Conservation (phyloP, 2,797 vertebrate genomes). For the Mareca strepera region DNA sequence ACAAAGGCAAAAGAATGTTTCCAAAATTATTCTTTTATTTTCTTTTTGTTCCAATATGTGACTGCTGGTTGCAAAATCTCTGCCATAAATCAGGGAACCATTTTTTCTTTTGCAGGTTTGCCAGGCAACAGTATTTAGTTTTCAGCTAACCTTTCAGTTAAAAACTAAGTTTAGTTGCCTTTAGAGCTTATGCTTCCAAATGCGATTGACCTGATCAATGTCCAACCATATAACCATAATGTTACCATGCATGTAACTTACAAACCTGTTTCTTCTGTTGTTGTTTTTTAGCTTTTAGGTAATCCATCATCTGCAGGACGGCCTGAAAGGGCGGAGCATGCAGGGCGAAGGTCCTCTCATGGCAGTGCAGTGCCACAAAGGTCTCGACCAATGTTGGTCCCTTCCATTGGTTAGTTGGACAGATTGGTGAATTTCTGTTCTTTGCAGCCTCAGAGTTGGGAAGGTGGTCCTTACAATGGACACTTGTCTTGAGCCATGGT, state of each 20-base stretch:
- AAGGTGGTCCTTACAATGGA: neutral
- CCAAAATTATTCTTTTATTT: conserved; percentile 38
- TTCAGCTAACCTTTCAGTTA: conserved; percentile 89
- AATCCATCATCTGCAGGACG: conserved; percentile 87
- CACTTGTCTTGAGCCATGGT: neutral
- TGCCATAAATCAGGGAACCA: conserved; percentile 1
- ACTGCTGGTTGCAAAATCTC: conserved; percentile 28
- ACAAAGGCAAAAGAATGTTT: conserved; percentile 61
- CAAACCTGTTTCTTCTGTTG: conserved; percentile 28
- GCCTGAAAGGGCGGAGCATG: conserved; percentile 84
- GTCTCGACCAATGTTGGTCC: conserved; percentile 85
- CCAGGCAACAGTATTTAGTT: conserved; percentile 41
- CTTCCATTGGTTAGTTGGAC: conserved; percentile 93
- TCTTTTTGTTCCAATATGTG: conserved; percentile 29
- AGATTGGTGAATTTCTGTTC: neutral
- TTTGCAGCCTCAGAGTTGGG: neutral
- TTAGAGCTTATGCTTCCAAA: conserved; percentile 77
- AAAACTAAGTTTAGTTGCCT: conserved; percentile 86
- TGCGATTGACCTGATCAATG: conserved; percentile 43
- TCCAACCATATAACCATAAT: neutral
- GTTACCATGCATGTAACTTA: neutral
- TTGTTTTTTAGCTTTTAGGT: conserved; percentile 90
- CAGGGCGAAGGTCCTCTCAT: conserved; percentile 84
- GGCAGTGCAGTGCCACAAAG: conserved; percentile 83
- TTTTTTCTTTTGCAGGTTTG: conserved; percentile 66